Evolutionary conservation across 2,888 invertebrate genomes (phyloP).

Genomic region (Phyllotreta cruciferae): DNA sequence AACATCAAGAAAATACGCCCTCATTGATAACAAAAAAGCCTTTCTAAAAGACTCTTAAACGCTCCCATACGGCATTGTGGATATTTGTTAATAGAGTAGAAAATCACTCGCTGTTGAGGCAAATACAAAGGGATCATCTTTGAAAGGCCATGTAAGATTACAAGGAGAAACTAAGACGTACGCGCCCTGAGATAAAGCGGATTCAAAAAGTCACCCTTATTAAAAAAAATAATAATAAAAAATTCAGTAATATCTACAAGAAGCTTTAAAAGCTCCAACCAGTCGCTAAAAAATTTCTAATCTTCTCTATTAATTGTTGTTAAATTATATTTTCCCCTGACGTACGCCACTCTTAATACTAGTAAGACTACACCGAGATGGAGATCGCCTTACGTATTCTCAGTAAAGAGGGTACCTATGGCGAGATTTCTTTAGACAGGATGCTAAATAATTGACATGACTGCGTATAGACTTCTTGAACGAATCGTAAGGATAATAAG

Average conservation of each 20-base stretch:
- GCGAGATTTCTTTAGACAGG: constrained; percentile 33
- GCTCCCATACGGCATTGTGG: constrained; percentile 31
- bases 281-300: too few species aligned
- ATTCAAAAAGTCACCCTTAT: too few species aligned
- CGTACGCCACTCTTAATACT: neutral
- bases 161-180: constrained; percentile 1
- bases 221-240: too few species aligned
- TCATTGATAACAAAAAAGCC: constrained; percentile 31
- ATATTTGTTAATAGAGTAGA: constrained; percentile 38
- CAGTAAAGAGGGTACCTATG: constrained; percentile 40
- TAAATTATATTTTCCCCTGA: neutral
- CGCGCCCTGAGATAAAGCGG: neutral
- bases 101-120: constrained; percentile 40
- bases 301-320: neutral
- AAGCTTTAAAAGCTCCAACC: too few species aligned
- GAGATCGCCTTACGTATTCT: constrained; percentile 43
- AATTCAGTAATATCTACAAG: too few species aligned
- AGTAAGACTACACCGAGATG: constrained; percentile 44
- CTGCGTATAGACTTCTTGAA: constrained; percentile 38
- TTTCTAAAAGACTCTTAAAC: constrained; percentile 28
- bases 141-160: constrained; percentile 44
- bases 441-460: constrained; percentile 44
- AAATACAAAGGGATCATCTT: constrained; percentile 35
- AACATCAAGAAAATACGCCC: constrained; percentile 35
- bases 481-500: constrained; percentile 38